Conservation (phyloP, 2,113 vertebrate species). For the Limanda limanda region DNA sequence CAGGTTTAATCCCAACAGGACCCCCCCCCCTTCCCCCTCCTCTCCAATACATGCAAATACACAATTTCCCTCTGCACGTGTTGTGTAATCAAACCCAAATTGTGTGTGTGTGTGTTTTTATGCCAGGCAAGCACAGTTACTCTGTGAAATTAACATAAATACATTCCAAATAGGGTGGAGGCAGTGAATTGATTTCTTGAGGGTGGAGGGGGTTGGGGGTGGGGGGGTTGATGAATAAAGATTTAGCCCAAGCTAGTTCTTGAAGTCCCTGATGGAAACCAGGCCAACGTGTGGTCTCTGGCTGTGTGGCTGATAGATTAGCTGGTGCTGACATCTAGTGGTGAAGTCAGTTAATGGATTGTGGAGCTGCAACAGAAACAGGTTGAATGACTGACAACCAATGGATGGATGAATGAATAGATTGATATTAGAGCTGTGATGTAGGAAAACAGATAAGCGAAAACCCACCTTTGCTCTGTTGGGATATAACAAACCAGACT, state of each 20-base stretch:
- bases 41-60: slow-evolving; percentile 5
- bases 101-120: slow-evolving; percentile 44
- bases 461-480: no score
- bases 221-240: slow-evolving; percentile 1
- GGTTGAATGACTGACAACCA: not conserved
- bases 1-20: slow-evolving; percentile 34
- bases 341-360: slow-evolving; percentile 18
- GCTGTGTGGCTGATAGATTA: slow-evolving; percentile 4
- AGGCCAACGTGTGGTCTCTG: slow-evolving; percentile 20
- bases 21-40: not conserved
- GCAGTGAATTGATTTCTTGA: slow-evolving; percentile 59
- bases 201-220: slow-evolving; percentile 39
- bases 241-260: slow-evolving; percentile 13
- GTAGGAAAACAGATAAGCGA: not conserved
- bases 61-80: slow-evolving; percentile 38
- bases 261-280: slow-evolving; percentile 48
- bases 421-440: not conserved
- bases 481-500: no score
- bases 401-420: not conserved
- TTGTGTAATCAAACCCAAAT: slow-evolving; percentile 56
- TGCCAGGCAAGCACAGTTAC: slow-evolving; percentile 42
- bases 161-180: slow-evolving; percentile 56
- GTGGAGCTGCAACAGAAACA: not conserved
- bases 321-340: slow-evolving; percentile 65
- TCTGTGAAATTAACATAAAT: slow-evolving; percentile 59